Conservation (phyloP, 2,888 invertebrate genomes). For the Criorhina ranunculi region DNA sequence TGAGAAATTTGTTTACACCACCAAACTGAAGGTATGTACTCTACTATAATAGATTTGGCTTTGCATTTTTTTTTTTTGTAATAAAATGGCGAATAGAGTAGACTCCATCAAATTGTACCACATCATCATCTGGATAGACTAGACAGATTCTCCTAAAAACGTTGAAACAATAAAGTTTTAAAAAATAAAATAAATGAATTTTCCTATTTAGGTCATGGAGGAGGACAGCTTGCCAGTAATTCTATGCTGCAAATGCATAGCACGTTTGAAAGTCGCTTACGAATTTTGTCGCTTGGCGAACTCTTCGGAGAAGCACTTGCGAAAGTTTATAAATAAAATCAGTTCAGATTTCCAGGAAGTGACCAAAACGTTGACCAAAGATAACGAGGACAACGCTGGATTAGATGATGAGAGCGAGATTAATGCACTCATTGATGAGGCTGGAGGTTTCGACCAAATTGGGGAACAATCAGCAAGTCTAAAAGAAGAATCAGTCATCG, state of each 20-base stretch:
- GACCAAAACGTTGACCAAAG: conserved; percentile 66
- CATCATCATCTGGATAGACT: too few relatives aligned
- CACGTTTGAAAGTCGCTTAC: conserved; percentile 79
- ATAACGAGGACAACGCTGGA: conserved; percentile 45
- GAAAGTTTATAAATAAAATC: conserved; percentile 79
- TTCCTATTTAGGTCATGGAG: conserved; percentile 77
- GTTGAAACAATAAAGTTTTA: conserved; percentile 53
- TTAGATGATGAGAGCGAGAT: conserved; percentile 74
- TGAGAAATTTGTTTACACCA: conserved; percentile 80
- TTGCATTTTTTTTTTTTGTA: conserved; percentile 59
- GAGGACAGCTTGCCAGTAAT: conserved; percentile 80
- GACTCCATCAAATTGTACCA: conserved; percentile 66
- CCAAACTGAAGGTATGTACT: conserved; percentile 79
- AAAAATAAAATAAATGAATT: conserved; percentile 14
- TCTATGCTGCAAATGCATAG: conserved; percentile 79
- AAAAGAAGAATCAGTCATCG: conserved; percentile 27
- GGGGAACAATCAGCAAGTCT: background rate
- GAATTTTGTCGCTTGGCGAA: conserved; percentile 80
- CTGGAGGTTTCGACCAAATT: conserved; percentile 21
- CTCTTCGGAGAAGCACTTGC: conserved; percentile 79
- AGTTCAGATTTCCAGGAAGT: conserved; percentile 80
- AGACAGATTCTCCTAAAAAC: conserved; percentile 15
- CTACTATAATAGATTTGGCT: conserved; percentile 77
- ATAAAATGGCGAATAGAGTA: conserved; percentile 69
- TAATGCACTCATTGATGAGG: conserved; percentile 43